Conservation (phyloP, 2,888 invertebrate genomes). For the Pristionchus fissidentatus region DNA sequence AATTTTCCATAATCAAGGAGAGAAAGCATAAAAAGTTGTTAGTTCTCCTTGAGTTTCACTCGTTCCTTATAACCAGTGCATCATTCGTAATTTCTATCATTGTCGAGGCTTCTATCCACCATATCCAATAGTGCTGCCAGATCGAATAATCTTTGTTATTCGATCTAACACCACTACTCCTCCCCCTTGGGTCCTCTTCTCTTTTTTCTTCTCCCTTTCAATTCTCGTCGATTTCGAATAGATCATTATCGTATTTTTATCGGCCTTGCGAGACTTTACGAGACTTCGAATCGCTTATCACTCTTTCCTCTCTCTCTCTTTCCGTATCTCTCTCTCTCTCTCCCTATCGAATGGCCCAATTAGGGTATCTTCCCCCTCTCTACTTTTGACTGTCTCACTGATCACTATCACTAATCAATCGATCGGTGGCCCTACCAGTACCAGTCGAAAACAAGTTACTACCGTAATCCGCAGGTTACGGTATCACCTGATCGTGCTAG, state of each 20-base stretch:
- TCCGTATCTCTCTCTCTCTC: too few relatives aligned
- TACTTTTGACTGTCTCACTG: neutral
- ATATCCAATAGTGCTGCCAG: neutral
- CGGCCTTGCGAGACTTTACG: neutral
- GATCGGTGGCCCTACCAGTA: constrained; percentile 39
- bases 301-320: neutral
- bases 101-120: neutral
- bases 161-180: neutral
- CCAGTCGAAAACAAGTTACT: constrained; percentile 39
- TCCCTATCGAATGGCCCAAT: constrained; percentile 18
- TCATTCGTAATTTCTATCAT: too few relatives aligned
- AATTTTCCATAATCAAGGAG: too few relatives aligned
- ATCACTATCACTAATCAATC: constrained; percentile 20
- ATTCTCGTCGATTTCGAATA: neutral
- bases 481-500: constrained; percentile 38
- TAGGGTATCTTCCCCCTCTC: constrained; percentile 25
- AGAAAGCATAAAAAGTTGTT: too few relatives aligned
- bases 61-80: neutral
- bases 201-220: neutral
- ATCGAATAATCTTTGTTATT: neutral
- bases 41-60: neutral
- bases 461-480: constrained; percentile 2
- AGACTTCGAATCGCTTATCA: constrained; percentile 29
- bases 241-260: neutral
- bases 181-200: neutral